Base-by-base conservation (phyloP, 2,888 invertebrate species). In the Apodemia hepburni region DNA sequence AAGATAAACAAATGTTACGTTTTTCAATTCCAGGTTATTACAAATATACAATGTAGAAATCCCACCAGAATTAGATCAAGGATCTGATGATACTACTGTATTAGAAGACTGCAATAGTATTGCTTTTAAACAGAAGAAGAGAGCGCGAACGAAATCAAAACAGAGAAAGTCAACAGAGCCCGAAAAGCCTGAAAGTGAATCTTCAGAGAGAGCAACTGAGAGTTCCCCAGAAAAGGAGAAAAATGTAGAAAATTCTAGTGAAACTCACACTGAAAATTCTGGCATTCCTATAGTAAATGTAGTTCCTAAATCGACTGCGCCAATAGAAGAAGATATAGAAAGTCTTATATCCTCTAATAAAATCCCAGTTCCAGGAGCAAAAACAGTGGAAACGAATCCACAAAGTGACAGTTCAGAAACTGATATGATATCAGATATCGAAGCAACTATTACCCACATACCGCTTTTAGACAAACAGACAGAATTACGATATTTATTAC, bases 31-130 rank as follows among this genome's bases (percentile, higher is more conserved):
- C 83, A 97, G 97, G 78, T 92, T 97, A 70, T 88, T 96, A n/a
- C 94, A 94, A 82, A 94, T 94, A 72, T 94, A 96, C 82, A 95
- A 96, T 74, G 92, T 96, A 63, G 93, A 94, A 72, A 86, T 93
- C 11, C 93, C 93, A 68, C 94, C 94, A 0, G 92, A 92, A 64
- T 88, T 92, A 0, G 92, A 92, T 12, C 76, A 77, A n/a, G 82
- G 84, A 15, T 84, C 86, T 1, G 92, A 92, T 63, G 93, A 93
- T 2, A 66, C 71, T 0, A 70, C 69, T 0, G 70, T 73, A 38
- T 70, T 77, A 12, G 84, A 83, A 38, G 85, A 87, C 65, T 71
- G 72, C 7, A 77, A 76, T 61, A 71, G 66, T 42, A 73, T 74
- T 66, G 71, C 73, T 68, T 84, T 74, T 75, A 91, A 82, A 71